Base-by-base conservation (phyloP, 2,888 invertebrate genomes). In the Pachydiplax longipennis region DNA sequence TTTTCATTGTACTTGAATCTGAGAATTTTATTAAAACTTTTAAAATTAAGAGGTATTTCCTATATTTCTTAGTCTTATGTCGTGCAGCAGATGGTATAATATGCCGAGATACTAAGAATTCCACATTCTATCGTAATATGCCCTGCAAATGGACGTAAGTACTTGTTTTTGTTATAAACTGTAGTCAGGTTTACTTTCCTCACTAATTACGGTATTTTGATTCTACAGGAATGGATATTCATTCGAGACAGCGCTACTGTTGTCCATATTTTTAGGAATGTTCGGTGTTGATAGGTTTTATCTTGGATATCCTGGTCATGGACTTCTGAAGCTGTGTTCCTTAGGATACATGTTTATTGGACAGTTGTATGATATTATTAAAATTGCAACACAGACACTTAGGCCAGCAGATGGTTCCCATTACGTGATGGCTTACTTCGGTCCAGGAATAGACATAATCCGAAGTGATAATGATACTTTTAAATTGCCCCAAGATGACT, bases 271-370 rank as follows among this genome's bases (percentile, higher is more conserved):
- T 94, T 95, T 99, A 91, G 99, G 99, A 48, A 99, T 99, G 98
- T 98, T 99, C 95, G 99, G 99, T 31, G 95, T 98, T 40, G 99
- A 99, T 94, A 95, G 99, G 91, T 99, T 99, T 94, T 99, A 99
- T 93, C 95, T 99, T n/a, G 99, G 99, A 48, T 99, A 99, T 94
- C 99, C 98, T 90, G 99, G 98, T 0, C 96, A 99, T 92, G 99
- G 99, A 0, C 94, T 99, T 91, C 96, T 99, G 44, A 99, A 99
- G 94, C 96, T 99, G 92, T 98, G 99, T 93, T 99, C 99, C 0
- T 95, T 99, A 91, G 99, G 99, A 25, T 99, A 99, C 93, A 97
- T 99, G 96, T 99, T 99, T 93, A 95, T 99, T 53, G 98, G 99
- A 90, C 99, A 99, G 94, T 95, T 99, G 53, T 95, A 99, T 91